phyloP scores from a whole-genome alignment of 2,888 invertebrate species.

The Noctua fimbriata region DNA sequence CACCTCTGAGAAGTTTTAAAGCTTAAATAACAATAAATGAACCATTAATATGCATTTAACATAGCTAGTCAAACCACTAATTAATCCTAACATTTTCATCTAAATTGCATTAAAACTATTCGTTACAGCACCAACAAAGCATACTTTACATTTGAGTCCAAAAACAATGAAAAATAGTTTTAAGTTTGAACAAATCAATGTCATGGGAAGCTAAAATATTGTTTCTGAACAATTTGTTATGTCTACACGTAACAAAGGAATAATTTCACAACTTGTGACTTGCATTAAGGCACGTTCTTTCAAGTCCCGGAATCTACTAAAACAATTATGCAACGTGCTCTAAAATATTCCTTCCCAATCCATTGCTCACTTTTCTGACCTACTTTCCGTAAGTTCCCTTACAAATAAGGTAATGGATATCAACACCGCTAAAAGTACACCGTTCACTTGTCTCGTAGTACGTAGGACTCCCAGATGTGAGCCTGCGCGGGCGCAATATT shows the following conservation, averaged over 20 bases:
- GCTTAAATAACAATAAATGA: neutral
- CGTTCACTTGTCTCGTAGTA: slow-evolving; percentile 39
- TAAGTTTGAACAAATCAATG: slow-evolving; percentile 64
- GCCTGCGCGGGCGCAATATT: slow-evolving; percentile 71
- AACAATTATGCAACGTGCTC: slow-evolving; percentile 4
- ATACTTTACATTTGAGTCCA: slow-evolving; percentile 26
- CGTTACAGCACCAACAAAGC: slow-evolving; percentile 50
- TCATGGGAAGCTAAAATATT: slow-evolving; percentile 67
- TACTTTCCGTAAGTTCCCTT: neutral
- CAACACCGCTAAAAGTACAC: slow-evolving; percentile 6
- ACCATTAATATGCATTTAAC: neutral
- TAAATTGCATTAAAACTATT: slow-evolving; percentile 54
- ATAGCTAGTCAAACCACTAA: slow-evolving; percentile 33
- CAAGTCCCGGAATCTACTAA: slow-evolving; percentile 42
- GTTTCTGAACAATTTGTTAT: slow-evolving; percentile 64
- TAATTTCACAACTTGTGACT: slow-evolving; percentile 65
- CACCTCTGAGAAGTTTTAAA: neutral
- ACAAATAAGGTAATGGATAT: slow-evolving; percentile 45
- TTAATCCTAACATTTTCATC: slow-evolving; percentile 49
- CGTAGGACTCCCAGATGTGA: slow-evolving; percentile 55
- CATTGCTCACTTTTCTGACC: slow-evolving; percentile 18
- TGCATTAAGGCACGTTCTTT: slow-evolving; percentile 62
- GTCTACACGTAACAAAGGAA: slow-evolving; percentile 69
- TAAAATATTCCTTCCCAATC: neutral
- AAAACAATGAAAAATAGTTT: slow-evolving; percentile 40